Conservation (phyloP, 2,888 invertebrate species). For the Sarcophaga rosellei region DNA sequence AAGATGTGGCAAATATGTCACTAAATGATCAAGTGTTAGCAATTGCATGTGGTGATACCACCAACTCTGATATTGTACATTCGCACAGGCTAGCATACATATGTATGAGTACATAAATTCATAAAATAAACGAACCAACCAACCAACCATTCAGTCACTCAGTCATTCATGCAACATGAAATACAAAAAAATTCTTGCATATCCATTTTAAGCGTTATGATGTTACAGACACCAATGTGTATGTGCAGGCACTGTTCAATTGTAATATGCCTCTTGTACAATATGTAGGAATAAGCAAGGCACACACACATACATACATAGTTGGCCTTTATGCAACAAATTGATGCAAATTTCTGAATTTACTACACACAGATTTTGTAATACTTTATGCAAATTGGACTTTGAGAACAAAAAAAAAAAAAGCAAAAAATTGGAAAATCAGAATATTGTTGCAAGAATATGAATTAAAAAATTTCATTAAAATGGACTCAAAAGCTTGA, state of each 20-base stretch:
- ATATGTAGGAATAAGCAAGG: not conserved
- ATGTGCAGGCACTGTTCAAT: slow-evolving; percentile 21
- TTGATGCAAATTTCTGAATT: slow-evolving; percentile 61
- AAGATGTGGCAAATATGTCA: slow-evolving; percentile 65
- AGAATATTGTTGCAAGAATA: slow-evolving; percentile 12
- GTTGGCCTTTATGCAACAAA: slow-evolving; percentile 36
- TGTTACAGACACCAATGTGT: not conserved
- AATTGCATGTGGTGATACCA: slow-evolving; percentile 62
- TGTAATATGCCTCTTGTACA: slow-evolving; percentile 23
- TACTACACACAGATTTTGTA: slow-evolving; percentile 56
- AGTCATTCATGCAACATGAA: slow-evolving; percentile 38
- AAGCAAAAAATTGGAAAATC: not conserved
- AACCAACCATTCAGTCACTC: not conserved
- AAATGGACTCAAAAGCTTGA: too few relatives aligned
- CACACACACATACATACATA: not conserved
- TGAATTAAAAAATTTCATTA: slow-evolving; percentile 20
- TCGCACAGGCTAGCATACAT: not conserved
- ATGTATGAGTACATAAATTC: not conserved
- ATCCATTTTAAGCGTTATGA: not conserved
- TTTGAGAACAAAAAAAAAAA: slow-evolving; percentile 4
- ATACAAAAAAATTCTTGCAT: not conserved
- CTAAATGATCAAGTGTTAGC: slow-evolving; percentile 68
- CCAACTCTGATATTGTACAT: slow-evolving; percentile 33
- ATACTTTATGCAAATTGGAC: slow-evolving; percentile 49
- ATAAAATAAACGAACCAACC: slow-evolving; percentile 6